Conservation (phyloP, 2,113 vertebrate genomes). For the Boulengeromyrus knoepffleri region DNA sequence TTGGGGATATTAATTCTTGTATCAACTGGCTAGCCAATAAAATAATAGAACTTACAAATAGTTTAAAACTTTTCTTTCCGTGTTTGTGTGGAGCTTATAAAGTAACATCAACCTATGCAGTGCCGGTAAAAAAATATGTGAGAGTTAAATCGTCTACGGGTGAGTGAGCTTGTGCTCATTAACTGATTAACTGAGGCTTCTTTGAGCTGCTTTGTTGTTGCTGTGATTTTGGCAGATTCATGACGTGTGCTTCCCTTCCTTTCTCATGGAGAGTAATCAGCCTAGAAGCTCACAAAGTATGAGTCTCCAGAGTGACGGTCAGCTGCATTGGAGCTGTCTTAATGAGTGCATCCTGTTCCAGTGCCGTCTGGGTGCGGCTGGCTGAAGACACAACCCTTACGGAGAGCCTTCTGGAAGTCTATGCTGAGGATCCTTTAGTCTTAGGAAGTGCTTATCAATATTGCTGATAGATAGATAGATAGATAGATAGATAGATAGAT, state of each 20-base stretch:
- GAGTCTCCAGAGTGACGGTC: constrained; percentile 28
- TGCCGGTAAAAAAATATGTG: background rate
- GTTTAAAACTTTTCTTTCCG: background rate
- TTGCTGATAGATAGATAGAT: background rate
- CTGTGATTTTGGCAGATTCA: constrained; percentile 16
- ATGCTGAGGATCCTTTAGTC: background rate
- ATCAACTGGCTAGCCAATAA: background rate
- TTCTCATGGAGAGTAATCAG: constrained; percentile 30
- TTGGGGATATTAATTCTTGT: background rate
- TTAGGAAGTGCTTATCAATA: background rate
- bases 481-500: too few species aligned
- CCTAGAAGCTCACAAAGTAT: constrained; percentile 25
- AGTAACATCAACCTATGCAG: background rate
- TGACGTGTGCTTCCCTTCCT: constrained; percentile 6
- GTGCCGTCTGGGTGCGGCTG: constrained; percentile 12
- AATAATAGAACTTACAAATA: background rate
- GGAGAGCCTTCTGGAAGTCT: background rate
- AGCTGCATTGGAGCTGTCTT: constrained; percentile 28
- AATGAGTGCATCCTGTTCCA: constrained; percentile 27
- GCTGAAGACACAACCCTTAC: background rate
- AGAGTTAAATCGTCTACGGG: background rate
- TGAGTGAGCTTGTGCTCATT: background rate
- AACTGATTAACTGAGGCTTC: background rate
- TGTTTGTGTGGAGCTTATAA: background rate
- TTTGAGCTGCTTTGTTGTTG: background rate